A percentile compares a stretch with the other conserved stretches of the same genome.
Conservation (phyloP, 2,113 vertebrate genomes). For the Garra rufa region DNA sequence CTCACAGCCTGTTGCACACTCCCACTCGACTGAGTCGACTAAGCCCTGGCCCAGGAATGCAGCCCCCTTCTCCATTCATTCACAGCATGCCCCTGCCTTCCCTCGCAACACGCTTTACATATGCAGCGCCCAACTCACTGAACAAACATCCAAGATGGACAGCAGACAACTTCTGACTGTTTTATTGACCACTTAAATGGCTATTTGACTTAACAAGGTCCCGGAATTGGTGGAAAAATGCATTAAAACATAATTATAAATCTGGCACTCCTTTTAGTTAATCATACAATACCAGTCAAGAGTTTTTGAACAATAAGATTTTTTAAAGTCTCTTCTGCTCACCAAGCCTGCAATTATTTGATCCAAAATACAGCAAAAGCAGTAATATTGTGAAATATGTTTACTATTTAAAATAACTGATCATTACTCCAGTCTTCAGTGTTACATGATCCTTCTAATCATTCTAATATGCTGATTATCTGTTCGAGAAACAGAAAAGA, state of each 20-base stretch:
- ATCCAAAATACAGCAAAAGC: no score
- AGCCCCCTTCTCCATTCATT: conserved; percentile 49
- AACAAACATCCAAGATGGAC: conserved; percentile 38
- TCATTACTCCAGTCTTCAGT: no score
- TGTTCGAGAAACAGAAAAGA: no score
- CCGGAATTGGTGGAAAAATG: background rate
- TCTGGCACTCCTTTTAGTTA: background rate
- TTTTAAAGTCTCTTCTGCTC: no score
- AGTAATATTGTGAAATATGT: no score
- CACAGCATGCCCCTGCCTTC: conserved; percentile 44
- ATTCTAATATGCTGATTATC: no score
- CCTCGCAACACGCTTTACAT: conserved; percentile 38
- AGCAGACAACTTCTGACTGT: conserved; percentile 22
- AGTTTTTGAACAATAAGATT: no score
- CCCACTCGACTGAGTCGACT: conserved; percentile 49
- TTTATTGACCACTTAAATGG: conserved; percentile 23
- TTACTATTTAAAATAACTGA: no score
- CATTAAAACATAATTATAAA: background rate
- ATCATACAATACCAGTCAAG: no score
- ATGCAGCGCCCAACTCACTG: conserved; percentile 17
- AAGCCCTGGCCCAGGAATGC: conserved; percentile 50
- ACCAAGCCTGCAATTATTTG: no score
- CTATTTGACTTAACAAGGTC: background rate
- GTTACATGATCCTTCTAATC: no score
- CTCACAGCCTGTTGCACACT: conserved; percentile 34